Base-by-base conservation (phyloP, 2,113 vertebrate genomes). In the Passer montanus region DNA sequence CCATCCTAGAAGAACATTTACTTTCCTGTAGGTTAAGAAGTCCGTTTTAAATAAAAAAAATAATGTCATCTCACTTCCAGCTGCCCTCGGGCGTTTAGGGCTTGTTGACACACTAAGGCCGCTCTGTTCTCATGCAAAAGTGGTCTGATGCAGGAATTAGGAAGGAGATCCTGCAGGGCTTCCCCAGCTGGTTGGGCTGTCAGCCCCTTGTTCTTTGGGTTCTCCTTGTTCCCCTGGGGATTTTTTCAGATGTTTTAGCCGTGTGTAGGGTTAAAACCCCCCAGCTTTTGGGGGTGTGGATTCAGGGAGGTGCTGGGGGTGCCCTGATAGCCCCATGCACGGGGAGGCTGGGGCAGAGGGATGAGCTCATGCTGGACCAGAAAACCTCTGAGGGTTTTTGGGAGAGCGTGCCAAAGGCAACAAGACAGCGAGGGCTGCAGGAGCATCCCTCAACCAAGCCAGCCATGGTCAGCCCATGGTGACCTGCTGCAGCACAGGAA, bases 11-110 rank as follows among this genome's bases (percentile, higher is more conserved):
- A 92, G 81, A 89, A 94, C 73, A 6, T 96, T 97, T 93, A 75
- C 95, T 94, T 95, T 94, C 88, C 93, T 93, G 50, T 62, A 96
- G 95, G 95, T 93, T 97, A 97, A 93, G 92, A 87, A 93, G 92
- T 95, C 92, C 37, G 33, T 91, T 93, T 94, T 90, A 93, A 89
- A 96, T 94, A 70, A 55, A 91, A 95, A 88, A 63, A 91, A 83
- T 33, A 60, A 93, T 46, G 76, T 74, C 89, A 87, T 82, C 91
- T 95, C 70, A 39, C 93, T 93, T 89, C 87, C 75, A 53, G 50
- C 73, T 89, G 93, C 92, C 94, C 92, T 62, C 18, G n/a, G 90
- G 93, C 46, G 43, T 94, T 89, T 20, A 44, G 90, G 44, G 91
- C 79, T 95, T 64, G 85, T 86, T 95, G 93, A 68, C 94, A 76